Evolutionary conservation across 2,888 invertebrate genomes (phyloP).

Genomic region (Pandemis corylana): DNA sequence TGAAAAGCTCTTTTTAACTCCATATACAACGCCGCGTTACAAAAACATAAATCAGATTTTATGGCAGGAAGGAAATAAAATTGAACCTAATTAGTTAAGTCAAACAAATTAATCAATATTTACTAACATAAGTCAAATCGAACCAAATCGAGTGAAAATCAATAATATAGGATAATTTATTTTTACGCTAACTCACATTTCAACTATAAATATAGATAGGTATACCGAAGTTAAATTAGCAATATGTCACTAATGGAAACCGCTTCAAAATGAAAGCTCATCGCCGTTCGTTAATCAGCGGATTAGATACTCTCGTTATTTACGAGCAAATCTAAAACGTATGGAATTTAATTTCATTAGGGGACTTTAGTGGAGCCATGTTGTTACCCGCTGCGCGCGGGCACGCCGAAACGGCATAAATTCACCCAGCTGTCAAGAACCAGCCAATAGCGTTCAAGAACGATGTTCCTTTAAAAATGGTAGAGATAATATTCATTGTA

Average conservation of each 20-base stretch:
- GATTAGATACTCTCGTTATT: slow-evolving; percentile 82
- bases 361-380: slow-evolving; percentile 80
- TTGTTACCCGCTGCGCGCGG: slow-evolving; percentile 82
- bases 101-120: not conserved
- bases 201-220: not conserved
- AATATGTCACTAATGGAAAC: slow-evolving; percentile 21
- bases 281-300: slow-evolving; percentile 79
- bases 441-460: slow-evolving; percentile 72
- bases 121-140: not conserved
- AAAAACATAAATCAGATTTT: too few species aligned
- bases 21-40: not conserved
- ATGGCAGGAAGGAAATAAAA: too few species aligned
- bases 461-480: slow-evolving; percentile 79
- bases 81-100: not conserved
- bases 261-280: slow-evolving; percentile 59
- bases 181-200: not conserved
- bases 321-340: slow-evolving; percentile 82
- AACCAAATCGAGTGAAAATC: not conserved
- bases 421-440: slow-evolving; percentile 80
- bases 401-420: slow-evolving; percentile 70
- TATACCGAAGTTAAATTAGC: not conserved
- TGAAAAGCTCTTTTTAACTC: not conserved
- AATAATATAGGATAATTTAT: too few species aligned
- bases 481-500: slow-evolving; percentile 84
- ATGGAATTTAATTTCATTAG: slow-evolving; percentile 85